phyloP scores from a whole-genome alignment of 2,113 vertebrate genomes.

The Amazona guildingii region DNA sequence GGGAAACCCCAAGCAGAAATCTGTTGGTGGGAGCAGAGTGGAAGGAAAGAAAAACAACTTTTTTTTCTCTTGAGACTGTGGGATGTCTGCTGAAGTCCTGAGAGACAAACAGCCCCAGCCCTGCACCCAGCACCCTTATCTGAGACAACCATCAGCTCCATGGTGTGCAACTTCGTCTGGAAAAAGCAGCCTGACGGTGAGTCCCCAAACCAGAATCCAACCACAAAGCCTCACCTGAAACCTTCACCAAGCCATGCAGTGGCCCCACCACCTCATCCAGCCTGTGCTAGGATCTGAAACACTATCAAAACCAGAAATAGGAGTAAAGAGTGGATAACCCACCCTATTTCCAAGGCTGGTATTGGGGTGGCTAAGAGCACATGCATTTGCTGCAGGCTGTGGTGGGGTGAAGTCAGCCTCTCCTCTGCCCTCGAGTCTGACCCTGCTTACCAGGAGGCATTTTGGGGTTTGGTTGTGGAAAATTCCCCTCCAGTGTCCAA shows the following conservation, averaged over 20 bases:
- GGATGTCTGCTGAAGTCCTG: neutral
- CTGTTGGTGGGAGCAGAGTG: neutral
- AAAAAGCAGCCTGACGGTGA: neutral
- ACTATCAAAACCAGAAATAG: neutral
- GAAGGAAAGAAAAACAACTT: neutral
- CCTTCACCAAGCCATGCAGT: accelerated
- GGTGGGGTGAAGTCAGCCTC: neutral
- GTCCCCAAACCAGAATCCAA: neutral
- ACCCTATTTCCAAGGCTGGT: neutral
- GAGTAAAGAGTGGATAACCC: neutral
- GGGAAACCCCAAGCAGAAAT: neutral
- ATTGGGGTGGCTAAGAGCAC: neutral
- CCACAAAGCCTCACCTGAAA: accelerated
- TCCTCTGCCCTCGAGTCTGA: neutral
- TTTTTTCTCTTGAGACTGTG: neutral
- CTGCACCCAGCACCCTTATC: neutral
- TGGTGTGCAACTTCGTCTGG: neutral
- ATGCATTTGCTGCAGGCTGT: neutral
- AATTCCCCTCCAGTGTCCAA: neutral
- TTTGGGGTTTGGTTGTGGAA: neutral
- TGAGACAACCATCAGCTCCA: neutral
- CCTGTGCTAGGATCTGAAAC: neutral
- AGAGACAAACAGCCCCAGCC: neutral
- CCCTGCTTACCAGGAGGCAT: accelerated
- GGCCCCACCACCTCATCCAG: accelerated